phyloP scores from a whole-genome alignment of 2,888 invertebrate species.

The Pristionchus entomophagus region DNA sequence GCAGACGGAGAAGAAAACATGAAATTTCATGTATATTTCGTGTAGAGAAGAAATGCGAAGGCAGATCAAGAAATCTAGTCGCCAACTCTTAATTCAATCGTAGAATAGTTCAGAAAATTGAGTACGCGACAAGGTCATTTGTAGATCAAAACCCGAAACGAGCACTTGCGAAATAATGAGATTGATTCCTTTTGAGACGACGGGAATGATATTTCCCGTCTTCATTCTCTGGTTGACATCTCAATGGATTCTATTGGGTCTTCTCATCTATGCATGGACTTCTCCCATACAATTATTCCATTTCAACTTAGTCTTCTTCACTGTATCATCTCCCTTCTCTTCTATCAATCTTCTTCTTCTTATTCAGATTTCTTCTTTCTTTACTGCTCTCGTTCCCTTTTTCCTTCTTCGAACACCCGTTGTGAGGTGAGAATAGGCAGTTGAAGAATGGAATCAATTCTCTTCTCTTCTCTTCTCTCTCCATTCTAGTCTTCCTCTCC shows the following conservation, averaged over 20 bases:
- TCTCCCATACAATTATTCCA: neutral
- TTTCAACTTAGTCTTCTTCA: constrained; percentile 17
- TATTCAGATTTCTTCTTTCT: constrained; percentile 5
- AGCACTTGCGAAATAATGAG: neutral
- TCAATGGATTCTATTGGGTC: constrained; percentile 30
- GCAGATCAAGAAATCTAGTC: too few relatives aligned
- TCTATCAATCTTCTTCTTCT: neutral
- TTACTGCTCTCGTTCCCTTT: neutral
- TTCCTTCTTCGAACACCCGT: neutral
- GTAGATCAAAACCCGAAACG: neutral
- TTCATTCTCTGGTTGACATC: neutral
- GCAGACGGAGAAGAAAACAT: too few relatives aligned
- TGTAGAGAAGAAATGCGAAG: too few relatives aligned
- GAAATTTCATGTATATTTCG: too few relatives aligned
- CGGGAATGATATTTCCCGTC: constrained; percentile 31
- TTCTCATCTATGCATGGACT: neutral
- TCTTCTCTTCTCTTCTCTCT: neutral
- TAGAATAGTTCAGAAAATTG: too few relatives aligned
- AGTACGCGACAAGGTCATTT: too few relatives aligned
- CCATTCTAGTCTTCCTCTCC: neutral
- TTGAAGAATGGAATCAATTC: neutral
- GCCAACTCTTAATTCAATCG: too few relatives aligned
- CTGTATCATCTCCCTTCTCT: neutral
- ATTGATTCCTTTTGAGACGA: neutral
- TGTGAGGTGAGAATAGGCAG: neutral